Percentiles rank a stretch among this genome's conserved stretches.
Conservation (phyloP, 2,113 vertebrate species). For the Hymenochirus boettgeri region DNA sequence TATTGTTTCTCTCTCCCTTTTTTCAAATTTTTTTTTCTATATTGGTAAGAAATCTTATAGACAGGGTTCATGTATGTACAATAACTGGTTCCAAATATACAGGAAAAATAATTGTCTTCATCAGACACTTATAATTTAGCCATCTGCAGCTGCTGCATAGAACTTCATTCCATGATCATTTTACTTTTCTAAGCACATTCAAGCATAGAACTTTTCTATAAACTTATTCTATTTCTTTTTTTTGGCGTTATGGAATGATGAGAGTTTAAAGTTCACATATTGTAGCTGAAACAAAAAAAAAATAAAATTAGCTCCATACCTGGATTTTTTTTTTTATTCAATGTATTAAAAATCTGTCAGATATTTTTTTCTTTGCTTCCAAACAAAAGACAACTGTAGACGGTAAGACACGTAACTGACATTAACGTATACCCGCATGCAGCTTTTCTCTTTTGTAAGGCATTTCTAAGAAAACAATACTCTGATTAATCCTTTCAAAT, state of each 20-base stretch:
- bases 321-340: slow-evolving; percentile 35
- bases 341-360: slow-evolving; percentile 17
- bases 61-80: too few relatives aligned
- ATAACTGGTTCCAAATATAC: too few relatives aligned
- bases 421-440: slow-evolving; percentile 22
- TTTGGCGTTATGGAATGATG: slow-evolving; percentile 3
- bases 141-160: too few relatives aligned
- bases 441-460: slow-evolving; percentile 30
- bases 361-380: slow-evolving; percentile 22
- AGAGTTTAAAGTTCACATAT: slow-evolving; percentile 39
- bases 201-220: too few relatives aligned
- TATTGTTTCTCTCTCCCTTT: too few relatives aligned
- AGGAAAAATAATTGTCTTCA: too few relatives aligned
- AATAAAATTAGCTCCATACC: slow-evolving; percentile 27
- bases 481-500: slow-evolving; percentile 27
- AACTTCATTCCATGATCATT: too few relatives aligned
- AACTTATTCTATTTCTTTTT: too few relatives aligned
- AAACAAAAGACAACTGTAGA: slow-evolving; percentile 32
- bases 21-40: too few relatives aligned
- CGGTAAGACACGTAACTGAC: slow-evolving; percentile 4
- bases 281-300: slow-evolving; percentile 34
- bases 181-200: too few relatives aligned
- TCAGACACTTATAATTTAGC: too few relatives aligned
- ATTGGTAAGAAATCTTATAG: too few relatives aligned
- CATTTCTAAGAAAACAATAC: slow-evolving; percentile 42